Base-by-base conservation (phyloP, 2,797 vertebrate species). In the Spea hammondii region DNA sequence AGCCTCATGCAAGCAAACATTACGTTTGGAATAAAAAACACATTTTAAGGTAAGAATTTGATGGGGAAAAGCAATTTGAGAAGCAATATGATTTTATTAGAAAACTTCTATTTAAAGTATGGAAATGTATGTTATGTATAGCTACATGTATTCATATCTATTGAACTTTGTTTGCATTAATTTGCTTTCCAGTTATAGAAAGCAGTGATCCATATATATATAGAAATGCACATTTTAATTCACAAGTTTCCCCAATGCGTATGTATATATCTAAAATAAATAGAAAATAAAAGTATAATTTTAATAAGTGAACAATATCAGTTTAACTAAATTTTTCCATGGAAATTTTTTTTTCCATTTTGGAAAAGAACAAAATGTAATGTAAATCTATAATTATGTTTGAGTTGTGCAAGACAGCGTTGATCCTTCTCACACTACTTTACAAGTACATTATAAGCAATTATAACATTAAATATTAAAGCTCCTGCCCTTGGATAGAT, bases 381-480 rank as follows among this genome's bases (percentile, higher is more conserved):
- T 59, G 14, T 62, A 17, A 14, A 62, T 7, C 5, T 62, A 62
- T 17, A 62, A 62, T 62, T 62, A 62, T 62, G 5, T 62, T 62
- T 62, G 59, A 62, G n/a, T 62, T 17, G 59, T 62, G 12, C 55
- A 62, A 7, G 59, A 32, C 59, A 62, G 14, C 59, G 62, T 73
- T 72, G 8, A 49, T 9, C 17, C 6, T 9, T 60, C 44, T 14
- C 55, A 47, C 5, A 54, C 12, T 47, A 59, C 47, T 14, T 4
- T 48, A 32, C 46, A 44, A 74, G 79, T 79, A 90, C 89, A 93
- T 90, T 94, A 92, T 87, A 89, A 84, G 89, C 89, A 89, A 91
- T 92, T 89, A 89, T 84, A 83, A 73, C 79, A 95, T 96, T 88
- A 94, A 96, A 95, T 94, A 96, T 95, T 95, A 86, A 95, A 74